Evolutionary conservation across 2,888 invertebrate genomes (phyloP).

Genomic region (Cephus rjabovi): DNA sequence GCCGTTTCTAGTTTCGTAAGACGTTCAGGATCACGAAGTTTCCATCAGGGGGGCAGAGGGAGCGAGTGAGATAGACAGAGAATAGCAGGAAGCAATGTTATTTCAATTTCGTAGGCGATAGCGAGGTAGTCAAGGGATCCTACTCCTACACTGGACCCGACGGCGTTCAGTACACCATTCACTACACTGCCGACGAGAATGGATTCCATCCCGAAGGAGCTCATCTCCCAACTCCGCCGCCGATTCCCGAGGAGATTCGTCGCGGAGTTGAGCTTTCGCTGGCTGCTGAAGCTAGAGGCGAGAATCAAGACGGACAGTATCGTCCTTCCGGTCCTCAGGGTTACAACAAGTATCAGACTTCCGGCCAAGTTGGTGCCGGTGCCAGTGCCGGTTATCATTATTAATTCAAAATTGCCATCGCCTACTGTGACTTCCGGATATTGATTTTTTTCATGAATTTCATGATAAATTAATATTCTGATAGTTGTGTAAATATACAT

Average conservation of each 20-base stretch:
- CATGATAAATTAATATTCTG: neutral
- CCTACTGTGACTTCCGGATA: neutral
- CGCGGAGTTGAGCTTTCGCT: slow-evolving; percentile 21
- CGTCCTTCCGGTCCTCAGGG: slow-evolving; percentile 13
- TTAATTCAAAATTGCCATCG: slow-evolving; percentile 1
- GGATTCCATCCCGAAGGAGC: slow-evolving; percentile 23
- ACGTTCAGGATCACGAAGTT: neutral
- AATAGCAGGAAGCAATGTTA: neutral
- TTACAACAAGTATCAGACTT: slow-evolving; percentile 19
- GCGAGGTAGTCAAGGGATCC: slow-evolving; percentile 13
- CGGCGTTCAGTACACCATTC: slow-evolving; percentile 16
- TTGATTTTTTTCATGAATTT: neutral
- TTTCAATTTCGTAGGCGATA: slow-evolving; percentile 12
- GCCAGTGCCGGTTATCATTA: slow-evolving; percentile 12
- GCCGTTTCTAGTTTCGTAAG: neutral
- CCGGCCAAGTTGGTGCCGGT: neutral
- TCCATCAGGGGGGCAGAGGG: neutral
- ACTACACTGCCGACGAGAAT: slow-evolving; percentile 17
- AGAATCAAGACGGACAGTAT: slow-evolving; percentile 23
- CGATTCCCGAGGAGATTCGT: slow-evolving; percentile 20
- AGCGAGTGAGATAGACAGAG: neutral
- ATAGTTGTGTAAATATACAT: neutral
- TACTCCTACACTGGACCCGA: slow-evolving; percentile 23
- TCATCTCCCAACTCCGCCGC: slow-evolving; percentile 20
- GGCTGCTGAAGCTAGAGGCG: slow-evolving; percentile 21